Evolutionary conservation across 2,888 invertebrate species (phyloP), one percentile per base, ranked within the genome.

Genomic region (Emesis castigata): DNA sequence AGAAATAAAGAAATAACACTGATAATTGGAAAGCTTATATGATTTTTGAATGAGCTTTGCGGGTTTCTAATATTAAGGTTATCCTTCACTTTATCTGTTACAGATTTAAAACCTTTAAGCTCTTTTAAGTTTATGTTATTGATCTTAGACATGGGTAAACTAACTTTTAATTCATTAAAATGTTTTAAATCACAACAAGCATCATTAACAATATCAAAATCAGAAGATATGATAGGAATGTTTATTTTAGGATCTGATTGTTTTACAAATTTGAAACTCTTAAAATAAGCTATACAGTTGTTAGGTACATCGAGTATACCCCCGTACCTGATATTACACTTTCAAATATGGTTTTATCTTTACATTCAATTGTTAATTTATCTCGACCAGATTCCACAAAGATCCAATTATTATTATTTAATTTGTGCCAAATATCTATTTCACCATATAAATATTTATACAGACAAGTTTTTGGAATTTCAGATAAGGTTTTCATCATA

Each of bases 361-460:
- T 16, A 3, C 18, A 53, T 16, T 73, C 77, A 11, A 84, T 74
- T 14, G 66, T 75, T 4, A 82, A n/a, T 75, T 80, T 81, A 53
- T 44, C 78, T 7, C 26, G 39, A 14, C 62, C 16, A 1, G 84
- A 79, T 79, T 84, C 79, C n/a, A 82, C 71, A 69, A 71, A 82
- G 34, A 84, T 74, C 77, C 82, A 82, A 2, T 56, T 79, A 69
- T 82, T 79, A 65, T 79, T 81, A 11, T 16, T 5, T 22, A 84
- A 34, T 48, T 76, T 69, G 65, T 84, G 69, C 82, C 80, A 82
- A 11, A 82, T 39, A 56, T 84, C 80, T 58, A 84, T 14, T 20
- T 70, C 34, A 6, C 44, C 61, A 7, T 53, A 16, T 3, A 53
- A 4, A 16, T 53, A 16, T 53, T 7, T 53, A 16, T 53, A 53